These are phyloP conservation scores for Emmelina monodactyla DNA, from an alignment of 2,888 invertebrate species.

Conservation along the genomic window DNA sequence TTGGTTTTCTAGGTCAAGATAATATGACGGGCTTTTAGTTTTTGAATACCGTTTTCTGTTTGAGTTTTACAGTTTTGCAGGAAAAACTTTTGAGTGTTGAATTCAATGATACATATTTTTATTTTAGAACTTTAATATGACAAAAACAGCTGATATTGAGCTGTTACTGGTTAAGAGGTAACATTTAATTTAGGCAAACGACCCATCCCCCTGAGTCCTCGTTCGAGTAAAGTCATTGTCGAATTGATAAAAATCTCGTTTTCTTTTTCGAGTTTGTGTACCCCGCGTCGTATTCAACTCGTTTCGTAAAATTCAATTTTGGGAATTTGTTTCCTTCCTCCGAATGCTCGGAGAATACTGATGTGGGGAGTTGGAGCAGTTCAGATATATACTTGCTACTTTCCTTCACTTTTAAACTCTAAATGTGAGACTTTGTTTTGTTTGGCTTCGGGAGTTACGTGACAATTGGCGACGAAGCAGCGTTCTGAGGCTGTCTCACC, in stretches of 20 bases:
- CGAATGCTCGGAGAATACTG: conserved; percentile 57
- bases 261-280: conserved; percentile 52
- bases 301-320: conserved; percentile 66
- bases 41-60: too few relatives aligned
- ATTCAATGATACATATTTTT: neutral
- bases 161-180: too few relatives aligned
- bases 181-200: too few relatives aligned
- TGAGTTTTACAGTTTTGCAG: too few relatives aligned
- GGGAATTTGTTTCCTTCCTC: conserved; percentile 64
- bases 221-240: conserved; percentile 39
- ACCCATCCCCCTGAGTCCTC: neutral
- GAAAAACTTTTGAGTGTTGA: too few relatives aligned
- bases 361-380: conserved; percentile 26
- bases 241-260: conserved; percentile 58
- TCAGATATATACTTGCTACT: neutral
- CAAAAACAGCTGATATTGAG: too few relatives aligned
- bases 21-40: too few relatives aligned
- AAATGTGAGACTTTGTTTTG: neutral
- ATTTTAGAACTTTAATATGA: neutral
- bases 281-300: conserved; percentile 62
- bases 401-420: neutral
- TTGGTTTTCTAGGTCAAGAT: conserved; percentile 22
- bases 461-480: too few relatives aligned
- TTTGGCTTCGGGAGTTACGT: neutral
- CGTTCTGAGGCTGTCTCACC: too few relatives aligned